Base-by-base conservation (phyloP, 1,140 invertebrate species). In the Rhizoglyphus robini region DNA sequence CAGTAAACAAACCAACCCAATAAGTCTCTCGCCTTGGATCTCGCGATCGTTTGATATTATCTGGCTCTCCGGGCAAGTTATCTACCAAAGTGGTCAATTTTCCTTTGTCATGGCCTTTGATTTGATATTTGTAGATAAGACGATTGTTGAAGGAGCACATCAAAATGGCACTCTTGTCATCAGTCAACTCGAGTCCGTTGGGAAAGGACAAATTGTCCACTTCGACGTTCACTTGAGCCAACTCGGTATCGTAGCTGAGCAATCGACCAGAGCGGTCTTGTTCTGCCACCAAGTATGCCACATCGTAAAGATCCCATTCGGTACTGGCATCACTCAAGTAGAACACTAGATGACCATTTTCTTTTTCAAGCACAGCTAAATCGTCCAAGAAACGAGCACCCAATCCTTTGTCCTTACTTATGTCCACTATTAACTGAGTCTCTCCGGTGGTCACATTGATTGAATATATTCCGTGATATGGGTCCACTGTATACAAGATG, bases 51-150 rank as follows among this genome's bases (percentile, higher is more conserved):
- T 84, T 79, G 34, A 90, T 74, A 74, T 90, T 91, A 74, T 93
- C 88, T 20, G 87, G 86, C 5, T 80, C 63, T 71, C 88, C 88
- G 54, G 88, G 88, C 65, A 93, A 76, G 54, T 83, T 84, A 71
- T 86, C 82, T 18, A 84, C 70, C 71, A 90, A 86, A 0, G 87
- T 75, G 71, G 89, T 88, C 2, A 73, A 72, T 65, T 80, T 78
- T n/a, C 87, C 87, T 70, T 81, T 81, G 66, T 86, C 87, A 1
- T 80, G 76, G 18, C 88, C 84, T 73, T 82, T 82, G 48, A 90
- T 73, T 73, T 87, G 81, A 76, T 88, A 84, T 73, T 88, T 85
- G 34, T 79, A 68, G 66, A 84, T 70, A n/a, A 29, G 31, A 59
- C 57, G 51, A 49, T 57, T 65, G 8, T 29, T 64, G 31, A 66